Base-by-base conservation (phyloP, 2,113 vertebrate species). In the Equus quagga region DNA sequence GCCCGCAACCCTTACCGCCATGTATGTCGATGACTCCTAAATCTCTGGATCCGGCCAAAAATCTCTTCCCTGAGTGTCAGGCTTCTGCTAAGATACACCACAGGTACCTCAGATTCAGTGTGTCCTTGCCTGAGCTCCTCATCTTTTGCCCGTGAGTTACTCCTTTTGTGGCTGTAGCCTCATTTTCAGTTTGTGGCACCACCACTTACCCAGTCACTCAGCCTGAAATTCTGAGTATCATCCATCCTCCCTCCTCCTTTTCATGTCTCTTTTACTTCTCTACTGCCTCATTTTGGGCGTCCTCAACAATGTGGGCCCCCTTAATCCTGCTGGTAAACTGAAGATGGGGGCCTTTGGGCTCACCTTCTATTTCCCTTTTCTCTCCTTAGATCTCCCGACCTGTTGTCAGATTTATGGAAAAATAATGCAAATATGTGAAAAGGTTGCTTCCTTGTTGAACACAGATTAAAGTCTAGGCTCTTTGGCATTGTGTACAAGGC, bases 371-470 rank as follows among this genome's bases (percentile, higher is more conserved):
- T 81, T 44, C 41, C 36, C 2, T 46, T 89, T 90, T 81, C 31
- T 78, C 13, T 86, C 65, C 2, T 67, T 41, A 3, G 8, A 8
- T 62, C 64, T 70, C 33, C 60, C 62, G 70, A 2, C 17, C 41
- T 90, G 13, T 92, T 75, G n/a, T 58, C 70, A 80, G 51, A 67
- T 78, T n/a, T 44, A 31, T 84, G 26, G n/a, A 69, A 97, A 54
- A 21, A 41, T 54, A 54, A 70, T 70, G 15, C 13, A 72, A 31
- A 49, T 26, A 44, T 58, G 46, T 85, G 56, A 73, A 23, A 58
- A 65, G 24, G 24, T 49, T 90, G 54, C 79, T 65, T 83, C 33
- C 28, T 14, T 28, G 7, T 23, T 54, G 70, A 79, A 58, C 46
- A 33, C 41, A 69, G 33, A 23, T 23, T 21, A 36, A 49, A 33